Evolutionary conservation across 1,140 invertebrate genomes (phyloP), one percentile per base, ranked within the genome.

Genomic region (Drosophila sulfurigaster): DNA sequence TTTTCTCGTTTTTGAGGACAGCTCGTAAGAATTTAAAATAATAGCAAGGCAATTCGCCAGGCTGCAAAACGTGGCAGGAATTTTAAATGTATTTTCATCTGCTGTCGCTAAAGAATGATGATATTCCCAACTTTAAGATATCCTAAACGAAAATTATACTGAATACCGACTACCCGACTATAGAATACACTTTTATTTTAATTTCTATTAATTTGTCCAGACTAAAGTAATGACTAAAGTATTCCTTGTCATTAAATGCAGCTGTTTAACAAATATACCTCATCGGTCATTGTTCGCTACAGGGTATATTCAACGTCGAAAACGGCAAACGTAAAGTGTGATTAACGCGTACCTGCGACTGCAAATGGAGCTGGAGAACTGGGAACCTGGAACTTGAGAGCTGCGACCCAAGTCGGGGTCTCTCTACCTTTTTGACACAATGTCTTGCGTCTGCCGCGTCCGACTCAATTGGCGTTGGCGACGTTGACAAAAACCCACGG

Each of bases 291-390:
- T 32, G 0, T 0, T 13, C 10, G 0, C 25, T 43, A 45, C n/a
- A 54, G 67, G 67, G 67, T 63, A 49, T 52, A 43, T 1, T 10
- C 58, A 72, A 79, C 77, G 71, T 49, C 71, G 80, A 77, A 77
- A 85, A 51, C 81, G 74, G 66, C 82, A 63, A 78, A 66, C 81
- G 68, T 76, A 85, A 85, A 85, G 81, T 85, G 81, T 85, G 81
- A 85, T 85, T 85, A 85, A 85, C 81, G 81, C 81, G 81, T 85
- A 85, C 82, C 82, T 86, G 81, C 78, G 58, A 67, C 81, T 79
- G 60, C 68, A 69, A 59, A 65, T 60, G 59, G 65, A 75, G 46
- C 58, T 48, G 69, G 60, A 69, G 56, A 60, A 13, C 15, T 63
- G 28, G 43, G 45, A 45, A 63, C 13, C 48, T 63, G 59, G n/a